These are phyloP conservation scores for Coptotermes formosanus DNA, from an alignment of 1,140 invertebrate genomes.

Conservation along the genomic window DNA sequence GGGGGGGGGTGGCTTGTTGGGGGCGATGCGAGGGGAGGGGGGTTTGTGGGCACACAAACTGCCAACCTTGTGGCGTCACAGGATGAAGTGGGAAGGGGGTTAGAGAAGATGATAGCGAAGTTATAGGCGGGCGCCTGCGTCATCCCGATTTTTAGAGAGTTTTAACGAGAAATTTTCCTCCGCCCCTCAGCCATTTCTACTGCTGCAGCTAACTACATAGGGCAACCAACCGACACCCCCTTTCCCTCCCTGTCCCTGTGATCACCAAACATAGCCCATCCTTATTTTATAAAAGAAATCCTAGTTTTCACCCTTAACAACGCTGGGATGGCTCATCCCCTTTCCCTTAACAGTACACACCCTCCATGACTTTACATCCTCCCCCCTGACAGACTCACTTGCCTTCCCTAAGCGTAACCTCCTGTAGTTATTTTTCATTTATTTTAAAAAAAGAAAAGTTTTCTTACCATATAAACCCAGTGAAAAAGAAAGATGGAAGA, in stretches of 20 bases:
- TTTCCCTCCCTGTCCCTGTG: neutral
- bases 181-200: neutral
- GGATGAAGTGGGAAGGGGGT: neutral
- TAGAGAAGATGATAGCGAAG: neutral
- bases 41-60: neutral
- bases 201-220: neutral
- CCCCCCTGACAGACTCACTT: neutral
- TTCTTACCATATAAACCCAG: slow-evolving; percentile 11
- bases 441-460: neutral
- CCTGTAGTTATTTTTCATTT: neutral
- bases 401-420: neutral
- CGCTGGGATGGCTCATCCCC: neutral
- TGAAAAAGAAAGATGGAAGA: neutral
- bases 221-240: neutral
- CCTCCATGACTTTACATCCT: neutral
- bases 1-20: neutral
- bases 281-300: neutral
- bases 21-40: neutral
- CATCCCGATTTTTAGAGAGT: slow-evolving; percentile 17
- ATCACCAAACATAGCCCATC: neutral
- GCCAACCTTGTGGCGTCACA: neutral
- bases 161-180: neutral
- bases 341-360: neutral
- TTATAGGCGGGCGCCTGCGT: neutral
- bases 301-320: slow-evolving; percentile 5